Percentiles rank a stretch among this genome's conserved stretches.
Conservation (phyloP, 2,797 vertebrate species). For the Dermochelys coriacea region DNA sequence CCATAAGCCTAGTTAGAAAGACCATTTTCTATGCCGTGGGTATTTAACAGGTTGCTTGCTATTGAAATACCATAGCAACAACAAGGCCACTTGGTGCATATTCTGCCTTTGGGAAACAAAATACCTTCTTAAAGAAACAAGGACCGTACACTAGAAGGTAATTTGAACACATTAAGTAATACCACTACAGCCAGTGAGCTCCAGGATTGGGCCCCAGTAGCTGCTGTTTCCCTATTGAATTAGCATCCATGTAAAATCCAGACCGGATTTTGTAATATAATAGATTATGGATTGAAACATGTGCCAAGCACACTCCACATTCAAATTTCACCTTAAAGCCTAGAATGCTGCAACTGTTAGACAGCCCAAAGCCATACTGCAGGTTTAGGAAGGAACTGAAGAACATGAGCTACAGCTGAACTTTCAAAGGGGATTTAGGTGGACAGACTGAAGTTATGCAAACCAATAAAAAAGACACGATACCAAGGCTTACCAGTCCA, state of each 20-base stretch:
- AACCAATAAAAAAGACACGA: neutral
- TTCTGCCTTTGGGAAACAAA: neutral
- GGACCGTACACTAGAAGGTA: neutral
- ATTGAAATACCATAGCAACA: constrained; percentile 65
- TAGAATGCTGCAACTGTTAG: neutral
- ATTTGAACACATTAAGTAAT: neutral
- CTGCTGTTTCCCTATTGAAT: neutral
- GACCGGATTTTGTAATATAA: neutral
- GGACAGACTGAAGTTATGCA: neutral
- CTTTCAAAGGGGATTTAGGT: neutral
- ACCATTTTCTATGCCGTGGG: constrained; percentile 26
- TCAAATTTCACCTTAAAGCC: neutral
- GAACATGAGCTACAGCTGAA: neutral
- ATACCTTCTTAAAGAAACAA: neutral
- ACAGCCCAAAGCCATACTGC: fast-evolving
- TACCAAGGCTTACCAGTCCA: neutral
- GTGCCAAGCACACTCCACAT: fast-evolving
- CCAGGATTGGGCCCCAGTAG: neutral
- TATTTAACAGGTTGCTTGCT: constrained; percentile 23
- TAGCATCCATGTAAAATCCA: neutral
- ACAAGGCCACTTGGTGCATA: neutral
- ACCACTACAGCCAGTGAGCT: neutral
- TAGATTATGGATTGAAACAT: fast-evolving
- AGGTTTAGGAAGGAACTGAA: neutral
- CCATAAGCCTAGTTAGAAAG: neutral